Percentiles rank a stretch among this genome's conserved stretches.
Conservation (phyloP, 1,140 invertebrate genomes). For the Oryctes rhinoceros region DNA sequence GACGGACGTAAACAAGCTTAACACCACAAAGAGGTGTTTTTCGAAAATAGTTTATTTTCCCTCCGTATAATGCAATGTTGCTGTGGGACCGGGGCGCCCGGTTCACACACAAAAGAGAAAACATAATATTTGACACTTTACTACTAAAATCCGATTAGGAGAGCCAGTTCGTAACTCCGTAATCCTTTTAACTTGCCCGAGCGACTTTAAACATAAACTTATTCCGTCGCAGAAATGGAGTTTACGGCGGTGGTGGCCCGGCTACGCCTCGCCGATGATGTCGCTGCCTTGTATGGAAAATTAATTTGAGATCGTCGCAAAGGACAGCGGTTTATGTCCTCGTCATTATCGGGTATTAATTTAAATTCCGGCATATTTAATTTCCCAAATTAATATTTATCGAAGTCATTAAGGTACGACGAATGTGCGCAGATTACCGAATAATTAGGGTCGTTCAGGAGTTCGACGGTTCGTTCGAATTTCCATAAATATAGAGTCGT, state of each 20-base stretch:
- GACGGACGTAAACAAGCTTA: constrained; percentile 9
- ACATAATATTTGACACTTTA: constrained; percentile 36
- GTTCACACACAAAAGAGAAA: constrained; percentile 25
- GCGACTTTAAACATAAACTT: constrained; percentile 24
- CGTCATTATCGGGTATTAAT: constrained; percentile 11
- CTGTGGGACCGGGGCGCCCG: background rate
- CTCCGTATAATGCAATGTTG: background rate
- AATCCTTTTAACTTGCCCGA: constrained; percentile 31
- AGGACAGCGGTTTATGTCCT: constrained; percentile 1
- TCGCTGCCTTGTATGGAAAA: constrained; percentile 22
- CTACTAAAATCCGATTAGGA: constrained; percentile 33
- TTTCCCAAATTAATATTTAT: constrained; percentile 29
- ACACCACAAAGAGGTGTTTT: constrained; percentile 12
- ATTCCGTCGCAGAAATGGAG: constrained; percentile 23
- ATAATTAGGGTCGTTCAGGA: background rate
- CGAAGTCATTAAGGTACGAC: background rate
- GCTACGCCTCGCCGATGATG: background rate
- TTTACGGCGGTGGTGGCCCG: background rate
- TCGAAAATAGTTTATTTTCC: constrained; percentile 10
- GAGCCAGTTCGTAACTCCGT: constrained; percentile 10
- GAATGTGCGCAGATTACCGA: constrained; percentile 13
- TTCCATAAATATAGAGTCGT: background rate
- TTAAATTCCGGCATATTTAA: constrained; percentile 28
- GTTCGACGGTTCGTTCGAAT: background rate
- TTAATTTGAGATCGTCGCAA: background rate